Evolutionary conservation across 2,113 vertebrate genomes (phyloP).

Genomic region (Pachycephala philippinensis): DNA sequence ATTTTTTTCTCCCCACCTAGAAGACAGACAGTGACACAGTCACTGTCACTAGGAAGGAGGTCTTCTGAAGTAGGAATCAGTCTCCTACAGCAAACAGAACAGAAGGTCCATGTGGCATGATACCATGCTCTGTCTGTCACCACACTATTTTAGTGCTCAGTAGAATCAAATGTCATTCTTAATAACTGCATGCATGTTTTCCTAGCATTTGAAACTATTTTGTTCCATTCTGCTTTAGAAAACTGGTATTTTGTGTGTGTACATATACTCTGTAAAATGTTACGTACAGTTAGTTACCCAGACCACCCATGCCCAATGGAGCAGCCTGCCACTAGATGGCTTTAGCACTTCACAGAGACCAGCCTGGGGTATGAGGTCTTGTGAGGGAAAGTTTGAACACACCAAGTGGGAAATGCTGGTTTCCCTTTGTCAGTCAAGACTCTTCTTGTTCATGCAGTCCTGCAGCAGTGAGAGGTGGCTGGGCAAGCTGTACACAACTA

Average conservation of each 20-base stretch:
- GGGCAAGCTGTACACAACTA: background rate
- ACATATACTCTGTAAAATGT: background rate
- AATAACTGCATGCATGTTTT: background rate
- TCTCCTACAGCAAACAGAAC: background rate
- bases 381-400: too few relatives aligned
- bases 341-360: background rate
- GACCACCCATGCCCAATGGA: background rate
- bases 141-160: background rate
- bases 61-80: background rate
- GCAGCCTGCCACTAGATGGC: background rate
- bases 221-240: background rate
- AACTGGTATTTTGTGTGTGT: background rate
- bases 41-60: background rate
- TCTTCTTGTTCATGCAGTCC: background rate
- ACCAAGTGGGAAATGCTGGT: background rate
- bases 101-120: accelerated
- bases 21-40: background rate
- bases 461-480: accelerated
- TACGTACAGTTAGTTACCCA: background rate
- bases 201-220: background rate
- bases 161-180: background rate
- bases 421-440: background rate
- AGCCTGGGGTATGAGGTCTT: accelerated
- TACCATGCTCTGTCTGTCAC: too few relatives aligned
- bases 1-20: background rate